phyloP scores from a whole-genome alignment of 2,113 vertebrate genomes.

The Gymnocephalus cernua region DNA sequence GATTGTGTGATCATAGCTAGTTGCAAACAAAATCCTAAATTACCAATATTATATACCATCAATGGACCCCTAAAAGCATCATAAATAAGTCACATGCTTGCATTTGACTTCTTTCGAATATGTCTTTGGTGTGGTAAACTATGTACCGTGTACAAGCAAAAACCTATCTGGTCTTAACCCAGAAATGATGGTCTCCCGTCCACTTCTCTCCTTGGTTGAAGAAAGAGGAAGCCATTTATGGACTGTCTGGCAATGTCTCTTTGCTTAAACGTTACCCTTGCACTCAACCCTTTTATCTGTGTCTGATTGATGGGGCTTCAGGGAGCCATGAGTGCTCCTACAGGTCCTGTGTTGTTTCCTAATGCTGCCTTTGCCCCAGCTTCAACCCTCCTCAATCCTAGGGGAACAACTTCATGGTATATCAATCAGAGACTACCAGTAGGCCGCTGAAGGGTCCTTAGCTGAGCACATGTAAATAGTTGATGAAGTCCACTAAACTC shows the following conservation, averaged over 20 bases:
- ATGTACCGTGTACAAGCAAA: slow-evolving; percentile 22
- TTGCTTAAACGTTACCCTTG: slow-evolving; percentile 73
- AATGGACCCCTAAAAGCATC: neutral
- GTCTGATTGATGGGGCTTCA: slow-evolving; percentile 76
- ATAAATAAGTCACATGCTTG: slow-evolving; percentile 5
- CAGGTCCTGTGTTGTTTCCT: slow-evolving; percentile 69
- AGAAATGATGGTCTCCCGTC: slow-evolving; percentile 31
- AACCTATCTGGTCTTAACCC: slow-evolving; percentile 27
- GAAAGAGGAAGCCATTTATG: slow-evolving; percentile 76
- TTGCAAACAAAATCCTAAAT: neutral
- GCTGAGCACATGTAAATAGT: slow-evolving; percentile 16
- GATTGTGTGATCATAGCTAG: neutral
- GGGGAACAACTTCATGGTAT: slow-evolving; percentile 72
- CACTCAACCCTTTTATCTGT: slow-evolving; percentile 79
- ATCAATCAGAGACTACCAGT: slow-evolving; percentile 69
- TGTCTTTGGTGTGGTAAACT: slow-evolving; percentile 18
- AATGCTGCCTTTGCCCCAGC: slow-evolving; percentile 62
- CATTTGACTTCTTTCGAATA: slow-evolving; percentile 1
- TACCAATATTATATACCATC: too few species aligned
- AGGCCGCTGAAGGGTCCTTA: slow-evolving; percentile 32
- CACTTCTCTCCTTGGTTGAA: slow-evolving; percentile 50
- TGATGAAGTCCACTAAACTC: slow-evolving; percentile 39
- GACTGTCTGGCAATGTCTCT: slow-evolving; percentile 55
- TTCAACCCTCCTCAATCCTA: slow-evolving; percentile 55
- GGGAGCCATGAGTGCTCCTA: slow-evolving; percentile 67